Evolutionary conservation across 2,113 vertebrate species (phyloP), one percentile per base, ranked within the genome.

Genomic region (Percina caprodes): DNA sequence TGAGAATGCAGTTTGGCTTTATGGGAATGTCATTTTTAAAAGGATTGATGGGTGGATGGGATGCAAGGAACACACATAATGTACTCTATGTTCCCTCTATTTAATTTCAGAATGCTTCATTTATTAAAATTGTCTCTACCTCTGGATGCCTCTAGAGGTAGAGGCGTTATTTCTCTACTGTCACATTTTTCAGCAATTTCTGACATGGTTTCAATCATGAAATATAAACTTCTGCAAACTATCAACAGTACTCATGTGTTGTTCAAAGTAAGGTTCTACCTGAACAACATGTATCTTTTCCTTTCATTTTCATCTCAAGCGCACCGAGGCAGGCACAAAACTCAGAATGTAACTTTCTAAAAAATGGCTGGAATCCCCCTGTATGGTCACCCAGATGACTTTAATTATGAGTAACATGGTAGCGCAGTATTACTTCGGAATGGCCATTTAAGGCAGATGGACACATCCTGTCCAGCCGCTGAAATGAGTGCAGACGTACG

Each of bases 401-500:
- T 83, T 70, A 85, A 89, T 92, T 85, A 87, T 11, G 71, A 85
- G 75, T 65, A 39, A 24, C 76, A 66, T 42, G 48, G 73, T 77
- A 49, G 66, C 83, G 69, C 75, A 86, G 86, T 85, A 72, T 75
- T 84, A 83, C 74, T 76, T 66, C 54, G 16, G 86, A 85, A 82
- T 77, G 72, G 76, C 79, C 71, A 21, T 89, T 90, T 62, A 79
- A 80, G 74, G 63, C 86, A 86, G 89, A 81, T 85, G 74, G 71
- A 80, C 69, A 66, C 74, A 69, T 75, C 80, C 67, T 68, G 74
- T 81, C 60, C 75, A 62, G 76, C 81, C 23, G 55, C 75, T 35
- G 83, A 73, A 80, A 30, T 59, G 48, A 51, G 66, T 49, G 21
- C 46, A 26, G 68, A 5, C 45, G 61, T 51, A 46, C 66, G 12